These are phyloP conservation scores for Podotricha telesiphe DNA, from an alignment of 2,888 invertebrate genomes.

Conservation along the genomic window DNA sequence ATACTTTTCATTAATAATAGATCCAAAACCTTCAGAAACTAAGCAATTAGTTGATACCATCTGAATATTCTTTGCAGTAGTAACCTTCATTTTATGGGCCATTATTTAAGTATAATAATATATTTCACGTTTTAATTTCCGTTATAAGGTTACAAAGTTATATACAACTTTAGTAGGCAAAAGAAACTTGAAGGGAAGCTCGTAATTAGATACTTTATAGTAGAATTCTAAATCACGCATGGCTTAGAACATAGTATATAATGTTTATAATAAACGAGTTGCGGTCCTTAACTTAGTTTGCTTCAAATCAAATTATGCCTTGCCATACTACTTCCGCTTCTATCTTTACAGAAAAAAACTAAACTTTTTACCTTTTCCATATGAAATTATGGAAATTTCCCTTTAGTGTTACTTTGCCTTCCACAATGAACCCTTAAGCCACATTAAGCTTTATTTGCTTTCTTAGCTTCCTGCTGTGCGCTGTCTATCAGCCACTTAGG, in stretches of 20 bases:
- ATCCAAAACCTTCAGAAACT: constrained; percentile 39
- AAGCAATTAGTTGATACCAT: constrained; percentile 40
- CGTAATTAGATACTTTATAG: neutral
- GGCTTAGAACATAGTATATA: too few relatives aligned
- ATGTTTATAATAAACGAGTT: too few relatives aligned
- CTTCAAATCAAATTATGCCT: too few relatives aligned
- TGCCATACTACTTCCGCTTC: too few relatives aligned
- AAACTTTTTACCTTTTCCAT: too few relatives aligned
- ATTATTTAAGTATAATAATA: constrained; percentile 41
- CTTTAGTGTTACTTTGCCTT: too few relatives aligned
- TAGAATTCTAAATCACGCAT: neutral
- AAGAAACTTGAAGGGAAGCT: neutral
- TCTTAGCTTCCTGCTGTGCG: neutral
- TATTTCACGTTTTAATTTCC: constrained; percentile 37
- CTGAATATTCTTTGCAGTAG: constrained; percentile 36
- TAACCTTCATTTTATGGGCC: constrained; percentile 43
- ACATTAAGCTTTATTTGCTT: too few relatives aligned
- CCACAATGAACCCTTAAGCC: too few relatives aligned
- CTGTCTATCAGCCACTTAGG: neutral
- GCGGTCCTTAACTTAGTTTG: too few relatives aligned
- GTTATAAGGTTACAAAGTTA: constrained; percentile 18
- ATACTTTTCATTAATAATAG: constrained; percentile 35
- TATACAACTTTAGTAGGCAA: neutral
- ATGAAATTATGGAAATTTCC: too few relatives aligned
- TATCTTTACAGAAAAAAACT: too few relatives aligned